phyloP scores from a whole-genome alignment of 2,888 invertebrate species.

The Micoletzkya japonica region DNA sequence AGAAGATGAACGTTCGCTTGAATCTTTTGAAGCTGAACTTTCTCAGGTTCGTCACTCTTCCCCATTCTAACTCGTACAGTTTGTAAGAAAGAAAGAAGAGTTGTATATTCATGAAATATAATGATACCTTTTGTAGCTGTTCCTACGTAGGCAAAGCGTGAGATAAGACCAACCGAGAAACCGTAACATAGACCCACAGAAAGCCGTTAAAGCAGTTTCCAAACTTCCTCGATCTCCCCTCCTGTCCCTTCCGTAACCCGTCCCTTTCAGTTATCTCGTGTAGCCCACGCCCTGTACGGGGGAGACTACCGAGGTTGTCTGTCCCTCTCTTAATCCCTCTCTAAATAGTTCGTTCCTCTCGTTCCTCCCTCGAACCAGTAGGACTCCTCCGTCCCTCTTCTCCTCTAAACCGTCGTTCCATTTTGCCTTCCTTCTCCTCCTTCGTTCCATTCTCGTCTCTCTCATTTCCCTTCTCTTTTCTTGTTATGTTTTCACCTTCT shows the following conservation, averaged over 20 bases:
- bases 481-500: neutral
- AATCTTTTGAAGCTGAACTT: slow-evolving; percentile 18
- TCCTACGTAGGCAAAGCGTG: too few species aligned
- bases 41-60: slow-evolving; percentile 1
- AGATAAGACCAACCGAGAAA: too few species aligned
- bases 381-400: neutral
- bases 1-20: slow-evolving; percentile 13
- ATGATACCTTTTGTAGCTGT: too few species aligned
- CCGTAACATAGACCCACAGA: too few species aligned
- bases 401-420: neutral
- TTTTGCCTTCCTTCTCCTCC: neutral
- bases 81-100: too few species aligned
- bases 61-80: too few species aligned
- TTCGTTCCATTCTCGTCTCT: neutral
- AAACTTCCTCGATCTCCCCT: too few species aligned
- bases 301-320: slow-evolving; percentile 14
- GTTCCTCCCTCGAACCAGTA: too few species aligned
- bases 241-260: too few species aligned
- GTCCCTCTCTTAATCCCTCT: slow-evolving; percentile 1
- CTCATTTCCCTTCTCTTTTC: neutral
- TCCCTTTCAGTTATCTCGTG: neutral
- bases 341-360: neutral
- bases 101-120: too few species aligned
- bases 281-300: slow-evolving; percentile 2
- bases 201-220: too few species aligned